These are phyloP conservation scores for Cephalopterus ornatus DNA, from an alignment of 2,113 vertebrate genomes.

Conservation along the genomic window DNA sequence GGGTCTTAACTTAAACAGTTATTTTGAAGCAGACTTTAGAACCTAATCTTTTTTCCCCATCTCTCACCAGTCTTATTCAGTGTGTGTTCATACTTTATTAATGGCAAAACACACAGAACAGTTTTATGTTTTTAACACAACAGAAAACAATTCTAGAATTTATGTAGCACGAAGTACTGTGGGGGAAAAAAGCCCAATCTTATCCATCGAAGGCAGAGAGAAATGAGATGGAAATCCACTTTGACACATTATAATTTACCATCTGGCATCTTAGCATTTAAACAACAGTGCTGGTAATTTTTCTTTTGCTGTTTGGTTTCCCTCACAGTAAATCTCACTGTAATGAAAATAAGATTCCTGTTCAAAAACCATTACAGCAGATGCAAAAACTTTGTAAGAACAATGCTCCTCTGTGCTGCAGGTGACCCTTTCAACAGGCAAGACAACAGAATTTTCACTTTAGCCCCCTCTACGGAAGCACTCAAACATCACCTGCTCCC, in stretches of 20 bases:
- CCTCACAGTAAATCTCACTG: neutral
- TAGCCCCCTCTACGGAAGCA: neutral
- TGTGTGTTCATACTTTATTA: neutral
- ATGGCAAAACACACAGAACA: neutral
- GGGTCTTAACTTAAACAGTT: neutral
- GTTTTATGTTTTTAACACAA: neutral
- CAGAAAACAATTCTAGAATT: neutral
- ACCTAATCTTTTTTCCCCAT: neutral
- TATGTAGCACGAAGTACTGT: neutral
- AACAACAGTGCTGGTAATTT: neutral
- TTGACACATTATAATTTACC: neutral
- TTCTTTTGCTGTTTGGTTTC: neutral
- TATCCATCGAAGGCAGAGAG: neutral
- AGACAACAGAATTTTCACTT: neutral
- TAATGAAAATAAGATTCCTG: neutral
- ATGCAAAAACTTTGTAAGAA: neutral
- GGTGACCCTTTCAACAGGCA: neutral
- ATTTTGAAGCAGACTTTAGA: neutral
- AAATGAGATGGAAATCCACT: neutral
- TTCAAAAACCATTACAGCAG: neutral
- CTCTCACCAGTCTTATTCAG: neutral
- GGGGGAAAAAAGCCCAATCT: accelerated
- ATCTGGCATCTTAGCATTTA: neutral
- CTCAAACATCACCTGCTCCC: neutral
- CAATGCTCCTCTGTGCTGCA: neutral